phyloP scores from a whole-genome alignment of 2,113 vertebrate species.

The Aldabrachelys gigantea region DNA sequence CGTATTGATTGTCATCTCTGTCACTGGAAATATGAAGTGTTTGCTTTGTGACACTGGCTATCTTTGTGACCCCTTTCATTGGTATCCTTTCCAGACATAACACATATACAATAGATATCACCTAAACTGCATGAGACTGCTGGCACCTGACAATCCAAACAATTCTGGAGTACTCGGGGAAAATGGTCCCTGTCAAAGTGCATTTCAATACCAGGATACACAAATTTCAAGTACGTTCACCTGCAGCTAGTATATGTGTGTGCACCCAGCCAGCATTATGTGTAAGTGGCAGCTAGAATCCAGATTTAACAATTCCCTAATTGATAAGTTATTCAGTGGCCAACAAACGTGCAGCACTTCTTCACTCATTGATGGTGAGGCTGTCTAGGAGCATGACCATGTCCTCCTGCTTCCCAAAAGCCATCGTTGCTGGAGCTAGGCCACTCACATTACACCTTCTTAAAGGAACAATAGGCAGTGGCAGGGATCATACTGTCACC shows the following conservation, averaged over 20 bases:
- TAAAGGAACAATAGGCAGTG: rapidly evolving
- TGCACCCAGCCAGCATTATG: not conserved
- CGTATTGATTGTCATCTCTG: not conserved
- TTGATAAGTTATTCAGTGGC: not conserved
- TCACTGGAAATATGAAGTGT: not conserved
- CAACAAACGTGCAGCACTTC: not conserved
- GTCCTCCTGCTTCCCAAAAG: not conserved
- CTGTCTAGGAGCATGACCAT: not conserved
- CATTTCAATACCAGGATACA: not conserved
- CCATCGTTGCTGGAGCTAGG: not conserved
- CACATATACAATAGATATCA: not conserved
- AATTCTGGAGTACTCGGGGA: not conserved
- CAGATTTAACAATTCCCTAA: not conserved
- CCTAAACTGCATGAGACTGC: not conserved
- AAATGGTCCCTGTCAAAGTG: not conserved
- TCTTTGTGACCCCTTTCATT: not conserved
- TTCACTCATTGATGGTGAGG: not conserved
- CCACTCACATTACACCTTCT: not conserved
- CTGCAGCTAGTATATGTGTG: too few species aligned
- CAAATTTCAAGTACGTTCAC: not conserved
- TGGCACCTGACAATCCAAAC: not conserved
- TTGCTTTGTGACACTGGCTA: not conserved
- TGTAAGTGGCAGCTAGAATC: not conserved
- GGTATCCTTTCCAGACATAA: not conserved
- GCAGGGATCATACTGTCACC: rapidly evolving